phyloP scores from a whole-genome alignment of 2,113 vertebrate genomes.

The Strix uralensis region DNA sequence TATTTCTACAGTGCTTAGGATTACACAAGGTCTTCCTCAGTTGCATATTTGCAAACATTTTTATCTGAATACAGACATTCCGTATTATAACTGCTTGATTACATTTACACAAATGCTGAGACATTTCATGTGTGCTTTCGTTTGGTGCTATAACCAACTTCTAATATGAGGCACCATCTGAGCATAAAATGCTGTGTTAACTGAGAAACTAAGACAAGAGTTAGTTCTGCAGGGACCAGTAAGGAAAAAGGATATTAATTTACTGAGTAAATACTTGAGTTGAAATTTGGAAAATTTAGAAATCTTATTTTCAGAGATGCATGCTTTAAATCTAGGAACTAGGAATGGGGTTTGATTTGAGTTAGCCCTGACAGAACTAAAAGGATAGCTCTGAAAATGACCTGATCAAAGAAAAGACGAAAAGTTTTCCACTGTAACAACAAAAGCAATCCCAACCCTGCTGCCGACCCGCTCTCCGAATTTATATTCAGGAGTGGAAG shows the following conservation, averaged over 20 bases:
- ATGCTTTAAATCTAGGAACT: neutral
- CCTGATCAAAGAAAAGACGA: neutral
- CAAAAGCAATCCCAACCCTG: neutral
- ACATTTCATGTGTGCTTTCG: conserved; percentile 3
- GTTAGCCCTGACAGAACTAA: neutral
- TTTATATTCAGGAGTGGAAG: neutral
- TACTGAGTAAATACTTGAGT: neutral
- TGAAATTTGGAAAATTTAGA: neutral
- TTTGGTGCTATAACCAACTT: neutral
- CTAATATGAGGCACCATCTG: neutral
- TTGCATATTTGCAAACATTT: neutral
- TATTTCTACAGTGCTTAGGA: neutral
- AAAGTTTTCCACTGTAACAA: neutral
- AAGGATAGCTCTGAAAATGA: neutral
- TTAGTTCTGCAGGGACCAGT: neutral
- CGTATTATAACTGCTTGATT: neutral
- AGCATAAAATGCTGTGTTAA: neutral
- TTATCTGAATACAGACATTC: neutral
- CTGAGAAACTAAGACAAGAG: neutral
- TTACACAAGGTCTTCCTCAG: neutral
- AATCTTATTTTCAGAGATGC: neutral
- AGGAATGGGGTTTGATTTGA: neutral
- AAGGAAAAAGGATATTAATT: neutral
- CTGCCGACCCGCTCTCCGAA: fast-evolving
- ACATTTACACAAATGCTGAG: neutral